Percentiles rank a stretch among this genome's conserved stretches.
phyloP scores from a whole-genome alignment of 2,113 vertebrate genomes.

The Mus pahari region DNA sequence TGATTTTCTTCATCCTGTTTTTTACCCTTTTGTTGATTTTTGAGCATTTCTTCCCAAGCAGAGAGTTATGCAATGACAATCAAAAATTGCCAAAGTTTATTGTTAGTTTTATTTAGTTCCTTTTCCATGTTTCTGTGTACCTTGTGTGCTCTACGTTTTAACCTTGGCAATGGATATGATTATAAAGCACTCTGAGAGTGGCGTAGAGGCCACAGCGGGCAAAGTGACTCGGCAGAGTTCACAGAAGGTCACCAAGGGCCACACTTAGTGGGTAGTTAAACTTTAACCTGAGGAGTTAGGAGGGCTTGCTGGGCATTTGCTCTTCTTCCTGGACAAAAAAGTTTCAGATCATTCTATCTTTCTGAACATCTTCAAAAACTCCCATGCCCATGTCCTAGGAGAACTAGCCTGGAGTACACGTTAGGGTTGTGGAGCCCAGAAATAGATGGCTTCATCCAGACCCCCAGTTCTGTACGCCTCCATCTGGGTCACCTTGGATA shows the following conservation, averaged over 20 bases:
- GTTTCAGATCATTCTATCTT: not conserved
- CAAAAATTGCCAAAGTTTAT: conserved; percentile 36
- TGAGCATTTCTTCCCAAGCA: conserved; percentile 72
- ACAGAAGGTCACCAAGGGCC: not conserved
- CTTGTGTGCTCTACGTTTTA: conserved; percentile 60
- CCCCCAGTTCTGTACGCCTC: not conserved
- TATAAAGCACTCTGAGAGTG: not conserved
- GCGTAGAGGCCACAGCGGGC: not conserved
- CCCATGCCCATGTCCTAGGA: not conserved
- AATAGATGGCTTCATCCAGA: not conserved
- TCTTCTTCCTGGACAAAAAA: not conserved
- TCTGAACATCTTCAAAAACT: not conserved
- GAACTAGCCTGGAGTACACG: not conserved
- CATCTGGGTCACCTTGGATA: not conserved
- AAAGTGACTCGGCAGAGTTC: conserved; percentile 16
- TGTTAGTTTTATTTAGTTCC: conserved; percentile 49
- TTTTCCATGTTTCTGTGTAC: conserved; percentile 16
- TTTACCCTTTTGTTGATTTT: conserved; percentile 70
- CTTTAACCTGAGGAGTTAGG: not conserved
- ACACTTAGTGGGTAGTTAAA: not conserved
- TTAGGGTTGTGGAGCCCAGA: not conserved
- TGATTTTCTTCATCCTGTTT: conserved; percentile 68
- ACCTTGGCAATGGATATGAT: not conserved
- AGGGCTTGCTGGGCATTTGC: not conserved
- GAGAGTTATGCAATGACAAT: conserved; percentile 65